phyloP scores from a whole-genome alignment of 2,797 vertebrate species.

The Sebastes reedi region DNA sequence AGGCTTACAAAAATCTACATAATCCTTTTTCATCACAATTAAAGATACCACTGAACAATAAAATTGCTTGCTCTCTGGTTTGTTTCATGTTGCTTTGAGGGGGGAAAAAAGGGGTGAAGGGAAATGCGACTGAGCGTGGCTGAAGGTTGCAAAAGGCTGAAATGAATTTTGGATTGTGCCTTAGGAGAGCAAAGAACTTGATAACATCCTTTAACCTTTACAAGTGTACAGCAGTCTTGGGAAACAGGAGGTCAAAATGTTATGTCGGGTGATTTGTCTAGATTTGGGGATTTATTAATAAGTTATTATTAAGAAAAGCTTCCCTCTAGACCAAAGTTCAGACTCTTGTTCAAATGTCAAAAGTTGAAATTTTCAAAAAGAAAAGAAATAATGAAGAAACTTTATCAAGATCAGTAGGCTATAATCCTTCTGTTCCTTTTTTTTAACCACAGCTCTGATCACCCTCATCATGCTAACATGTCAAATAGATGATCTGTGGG shows the following conservation, averaged over 20 bases:
- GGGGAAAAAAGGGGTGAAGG: constrained; percentile 52
- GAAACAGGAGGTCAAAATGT: neutral
- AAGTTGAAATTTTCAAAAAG: neutral
- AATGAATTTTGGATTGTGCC: constrained; percentile 35
- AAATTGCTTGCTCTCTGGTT: constrained; percentile 88
- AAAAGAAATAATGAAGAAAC: neutral
- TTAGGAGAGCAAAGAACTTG: constrained; percentile 15
- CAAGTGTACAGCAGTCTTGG: constrained; percentile 1
- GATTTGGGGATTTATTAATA: neutral
- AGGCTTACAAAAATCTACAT: constrained; percentile 88
- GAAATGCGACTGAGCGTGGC: constrained; percentile 46
- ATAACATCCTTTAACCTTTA: constrained; percentile 33
- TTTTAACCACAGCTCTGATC: neutral
- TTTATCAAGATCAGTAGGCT: neutral
- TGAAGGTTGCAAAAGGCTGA: constrained; percentile 61
- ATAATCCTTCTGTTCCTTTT: neutral
- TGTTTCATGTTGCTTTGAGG: constrained; percentile 82
- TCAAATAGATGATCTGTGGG: neutral
- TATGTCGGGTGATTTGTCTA: neutral
- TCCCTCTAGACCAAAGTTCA: neutral
- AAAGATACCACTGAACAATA: constrained; percentile 89
- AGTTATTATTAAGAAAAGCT: neutral
- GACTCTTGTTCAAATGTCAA: neutral
- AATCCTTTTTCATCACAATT: constrained; percentile 89
- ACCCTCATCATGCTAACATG: neutral